Base-by-base conservation (phyloP, 35 echinoderm and acorn worm species). In the Hemicentrotus pulcherrimus region DNA sequence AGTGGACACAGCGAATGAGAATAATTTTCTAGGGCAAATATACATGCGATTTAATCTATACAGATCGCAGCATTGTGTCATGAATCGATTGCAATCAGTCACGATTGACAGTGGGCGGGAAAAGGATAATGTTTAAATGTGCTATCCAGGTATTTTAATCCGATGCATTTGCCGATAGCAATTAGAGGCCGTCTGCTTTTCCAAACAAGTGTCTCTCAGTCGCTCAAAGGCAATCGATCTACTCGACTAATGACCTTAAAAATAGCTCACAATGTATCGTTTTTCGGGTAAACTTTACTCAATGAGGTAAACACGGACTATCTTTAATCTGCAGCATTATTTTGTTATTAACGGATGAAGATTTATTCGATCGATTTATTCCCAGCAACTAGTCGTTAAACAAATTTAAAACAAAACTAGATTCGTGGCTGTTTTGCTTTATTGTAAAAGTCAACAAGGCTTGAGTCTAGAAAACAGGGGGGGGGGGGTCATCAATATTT, bases 91-190 rank as follows among this genome's bases (percentile, higher is more conserved):
- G 65, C 19, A 78, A 78, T 78, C 65, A 28, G 65, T 28, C 2
- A 24, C 61, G 14, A 19, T 19, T 24, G 61, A 71, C 5, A 71
- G 65, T 78, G 65, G 65, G 65, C 65, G 65, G 65, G 65, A 4
- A 78, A 78, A 78, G 24, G 6, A 11, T 10, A 11, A 9, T 14
- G 65, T 5, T 7, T n/a, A n/a, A n/a, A 10, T 78, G 19, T n/a
- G 19, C 19, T 28, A 78, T 78, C 65, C 65, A n/a, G 65, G 65
- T 78, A 78, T 78, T 78, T n/a, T 28, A 78, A 78, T 78, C 65
- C 65, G 65, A 78, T 78, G n/a, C 65, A 78, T 78, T 78, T 78
- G 65, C 65, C 65, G 65, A 78, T n/a, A 78, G 65, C 65, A 78
- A 78, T 78, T 78, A 78, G 19, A n/a, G 65, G 65, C 28, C 22